These are phyloP conservation scores for Baccha elongata DNA, from an alignment of 2,888 invertebrate species.

Conservation along the genomic window DNA sequence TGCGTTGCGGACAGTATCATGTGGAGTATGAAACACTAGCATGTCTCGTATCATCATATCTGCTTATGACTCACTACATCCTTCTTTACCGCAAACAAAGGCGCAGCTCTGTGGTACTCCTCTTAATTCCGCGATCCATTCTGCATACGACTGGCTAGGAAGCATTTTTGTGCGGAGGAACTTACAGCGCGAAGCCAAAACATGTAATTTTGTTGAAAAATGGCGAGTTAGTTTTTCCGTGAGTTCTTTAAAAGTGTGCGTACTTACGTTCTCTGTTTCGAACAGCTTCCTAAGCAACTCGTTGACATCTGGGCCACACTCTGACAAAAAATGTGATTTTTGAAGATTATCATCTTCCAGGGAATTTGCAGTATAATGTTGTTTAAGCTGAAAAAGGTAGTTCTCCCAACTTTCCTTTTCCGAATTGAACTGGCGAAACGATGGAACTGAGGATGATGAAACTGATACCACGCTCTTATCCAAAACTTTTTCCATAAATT, in stretches of 20 bases:
- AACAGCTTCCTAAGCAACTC: constrained; percentile 18
- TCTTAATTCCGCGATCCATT: constrained; percentile 58
- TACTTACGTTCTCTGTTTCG: constrained; percentile 21
- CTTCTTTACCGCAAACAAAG: constrained; percentile 11
- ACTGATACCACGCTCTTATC: too few species aligned
- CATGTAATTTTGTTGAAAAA: constrained; percentile 27
- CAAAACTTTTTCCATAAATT: too few species aligned
- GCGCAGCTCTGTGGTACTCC: constrained; percentile 54
- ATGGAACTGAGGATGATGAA: too few species aligned
- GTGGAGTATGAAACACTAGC: constrained; percentile 35
- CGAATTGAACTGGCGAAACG: too few species aligned
- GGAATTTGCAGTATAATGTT: constrained; percentile 19
- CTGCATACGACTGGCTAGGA: too few species aligned
- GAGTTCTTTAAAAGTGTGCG: constrained; percentile 34
- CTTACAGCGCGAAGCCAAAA: constrained; percentile 27
- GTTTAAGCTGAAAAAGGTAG: too few species aligned
- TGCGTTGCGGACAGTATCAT: constrained; percentile 48
- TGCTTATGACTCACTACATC: constrained; percentile 38
- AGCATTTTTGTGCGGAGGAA: too few species aligned
- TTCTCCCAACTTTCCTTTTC: too few species aligned
- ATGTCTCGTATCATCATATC: constrained; percentile 56
- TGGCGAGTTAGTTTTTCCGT: constrained; percentile 24
- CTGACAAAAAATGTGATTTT: constrained; percentile 24
- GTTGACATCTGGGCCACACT: constrained; percentile 21
- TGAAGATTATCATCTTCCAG: constrained; percentile 22